Evolutionary conservation across 2,113 vertebrate genomes (phyloP), one percentile per base, ranked within the genome.

Genomic region (Dolichallabes microphthalmus): DNA sequence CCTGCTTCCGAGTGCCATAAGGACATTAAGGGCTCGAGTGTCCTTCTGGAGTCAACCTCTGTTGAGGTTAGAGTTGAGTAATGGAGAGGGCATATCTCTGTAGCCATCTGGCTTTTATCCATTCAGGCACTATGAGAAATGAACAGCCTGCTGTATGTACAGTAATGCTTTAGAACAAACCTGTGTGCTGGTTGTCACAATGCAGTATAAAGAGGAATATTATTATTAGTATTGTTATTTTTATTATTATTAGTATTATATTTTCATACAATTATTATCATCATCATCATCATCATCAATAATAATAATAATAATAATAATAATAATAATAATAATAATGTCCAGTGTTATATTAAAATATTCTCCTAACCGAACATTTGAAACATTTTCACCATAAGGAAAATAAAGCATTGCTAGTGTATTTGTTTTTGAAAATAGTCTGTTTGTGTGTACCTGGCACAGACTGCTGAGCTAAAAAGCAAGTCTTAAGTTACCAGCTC

Each of bases 1-100:
- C 85, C 83, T 86, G 85, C 53, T 88, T 88, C 87, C 69, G 61
- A 88, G 87, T 80, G 83, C 83, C 87, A 88, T 88, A 85, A 89
- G 88, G 86, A 87, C 86, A 89, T 89, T 89, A 87, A 58, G 80
- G 71, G 86, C 58, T 80, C 79, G 80, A 80, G 79, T 66, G 88
- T 88, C 75, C 85, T 85, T 85, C 57, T 80, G 83, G 79, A 87
- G 89, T 82, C 35, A 77, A 88, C 82, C 89, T 83, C 83, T 80
- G 80, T 30, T 78, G 85, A 86, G 87, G 85, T 87, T 87, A 88
- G 32, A 69, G 57, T 74, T 83, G 79, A 85, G 85, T 83, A 83
- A 82, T 84, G 82, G 87, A 87, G 66, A 64, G 63, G 57, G 73
- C 68, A 83, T 79, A 76, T 89, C 32, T 12, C 74, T 78, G 60